These are phyloP conservation scores for Drosophila nebulosa DNA, from an alignment of 1,140 invertebrate species.

Conservation along the genomic window DNA sequence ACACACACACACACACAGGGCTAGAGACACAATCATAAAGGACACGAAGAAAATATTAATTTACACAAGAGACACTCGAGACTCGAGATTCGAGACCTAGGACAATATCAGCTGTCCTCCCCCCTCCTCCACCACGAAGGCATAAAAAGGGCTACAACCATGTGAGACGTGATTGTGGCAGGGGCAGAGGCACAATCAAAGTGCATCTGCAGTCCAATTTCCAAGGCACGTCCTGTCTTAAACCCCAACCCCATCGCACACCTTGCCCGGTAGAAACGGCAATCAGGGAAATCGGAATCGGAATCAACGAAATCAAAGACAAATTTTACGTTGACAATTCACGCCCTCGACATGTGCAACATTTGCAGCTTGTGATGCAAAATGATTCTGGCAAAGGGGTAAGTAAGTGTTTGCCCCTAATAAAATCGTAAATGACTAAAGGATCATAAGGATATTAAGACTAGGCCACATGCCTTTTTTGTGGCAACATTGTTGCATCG, in stretches of 20 bases:
- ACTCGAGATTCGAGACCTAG: not conserved
- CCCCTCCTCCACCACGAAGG: no score
- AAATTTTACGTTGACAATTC: conserved; percentile 60
- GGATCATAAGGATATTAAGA: no score
- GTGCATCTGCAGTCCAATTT: conserved; percentile 49
- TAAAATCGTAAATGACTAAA: no score
- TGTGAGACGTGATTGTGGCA: not conserved
- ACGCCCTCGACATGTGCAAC: conserved; percentile 71
- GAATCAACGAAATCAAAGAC: conserved; percentile 61
- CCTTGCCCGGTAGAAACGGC: conserved; percentile 4
- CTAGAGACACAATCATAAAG: conserved; percentile 12
- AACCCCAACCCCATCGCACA: conserved; percentile 51
- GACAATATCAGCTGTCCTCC: conserved; percentile 49
- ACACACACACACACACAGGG: conserved; percentile 1
- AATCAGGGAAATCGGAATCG: conserved; percentile 47
- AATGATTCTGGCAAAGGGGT: not conserved
- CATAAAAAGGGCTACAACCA: conserved; percentile 38
- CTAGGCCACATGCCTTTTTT: not conserved
- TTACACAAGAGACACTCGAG: conserved; percentile 46
- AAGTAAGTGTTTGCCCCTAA: no score
- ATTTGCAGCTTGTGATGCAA: conserved; percentile 61
- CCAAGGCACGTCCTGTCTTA: conserved; percentile 49
- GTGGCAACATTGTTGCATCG: not conserved
- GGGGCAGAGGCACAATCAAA: conserved; percentile 33
- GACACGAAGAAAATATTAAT: conserved; percentile 69